Evolutionary conservation across 2,113 vertebrate species (phyloP), one percentile per base, ranked within the genome.

Genomic region (Apteryx mantelli): DNA sequence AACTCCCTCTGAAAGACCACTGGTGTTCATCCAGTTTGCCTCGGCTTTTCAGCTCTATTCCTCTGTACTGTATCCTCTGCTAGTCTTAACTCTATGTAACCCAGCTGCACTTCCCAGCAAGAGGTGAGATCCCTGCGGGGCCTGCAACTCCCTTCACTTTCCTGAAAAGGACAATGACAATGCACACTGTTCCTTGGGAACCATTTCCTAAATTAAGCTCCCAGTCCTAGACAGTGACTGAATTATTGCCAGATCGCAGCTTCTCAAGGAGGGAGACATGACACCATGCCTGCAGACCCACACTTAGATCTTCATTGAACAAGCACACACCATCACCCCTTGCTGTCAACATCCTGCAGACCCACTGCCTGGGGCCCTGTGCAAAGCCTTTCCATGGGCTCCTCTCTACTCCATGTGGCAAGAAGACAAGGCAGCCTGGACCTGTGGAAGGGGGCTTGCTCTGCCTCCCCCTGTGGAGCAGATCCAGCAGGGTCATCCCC

Each of bases 21-120:
- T 21, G 0, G 16, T 3, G 1, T 15, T 66, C 25, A 13, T 55
- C 77, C 11, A 3, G 0, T 12, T 34, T 9, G 17, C 65, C 77
- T 71, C 2, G 0, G 64, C 7, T 8, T 6, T 16, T 70, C 19
- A 32, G 40, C 55, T 69, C 84, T 5, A 3, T 7, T 24, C 52
- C 56, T 38, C 28, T 25, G 28, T 22, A 3, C 53, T 8, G 65
- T 20, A 65, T 77, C 82, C 24, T 38, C 25, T 3, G 1, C 13
- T 2, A 0, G 7, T 20, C 32, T 46, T 24, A 61, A 11, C 22
- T 69, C 58, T 2, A 2, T 13, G 0, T 20, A 64, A 48, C 5
- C 63, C 7, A 1, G 25, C 32, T 36, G 63, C 9, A 3, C 18
- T 71, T 52, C 65, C 42, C 22, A 6, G 82, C 30, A 42, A 58